A percentile compares a stretch with the other conserved stretches of the same genome.
Conservation (phyloP, 2,113 vertebrate species). For the Passer domesticus region DNA sequence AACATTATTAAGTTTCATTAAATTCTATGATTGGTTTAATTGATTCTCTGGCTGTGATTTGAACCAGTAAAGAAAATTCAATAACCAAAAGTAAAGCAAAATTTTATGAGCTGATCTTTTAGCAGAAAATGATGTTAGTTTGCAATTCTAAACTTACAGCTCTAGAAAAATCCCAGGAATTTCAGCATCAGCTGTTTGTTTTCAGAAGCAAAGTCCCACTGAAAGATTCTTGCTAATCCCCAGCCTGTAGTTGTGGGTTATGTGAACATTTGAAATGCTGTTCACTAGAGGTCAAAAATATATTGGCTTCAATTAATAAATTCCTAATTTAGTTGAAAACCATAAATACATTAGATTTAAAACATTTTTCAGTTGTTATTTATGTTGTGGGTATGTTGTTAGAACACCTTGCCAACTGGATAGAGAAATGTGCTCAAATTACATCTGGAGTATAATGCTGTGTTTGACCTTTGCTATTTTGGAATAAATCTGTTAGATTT, state of each 20-base stretch:
- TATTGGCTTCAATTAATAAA: conserved; percentile 23
- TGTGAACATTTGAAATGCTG: conserved; percentile 67
- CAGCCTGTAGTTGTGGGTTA: conserved; percentile 55
- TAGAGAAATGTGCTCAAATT: neutral
- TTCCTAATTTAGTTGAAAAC: neutral
- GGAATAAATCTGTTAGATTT: neutral
- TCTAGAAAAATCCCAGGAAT: conserved; percentile 74
- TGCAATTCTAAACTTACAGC: conserved; percentile 61
- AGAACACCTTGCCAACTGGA: neutral
- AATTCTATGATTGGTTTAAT: neutral
- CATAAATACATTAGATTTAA: neutral
- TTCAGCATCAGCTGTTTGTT: conserved; percentile 73
- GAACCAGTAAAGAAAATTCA: neutral
- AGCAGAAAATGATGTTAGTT: conserved; percentile 44
- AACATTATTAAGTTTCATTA: neutral
- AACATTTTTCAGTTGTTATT: neutral
- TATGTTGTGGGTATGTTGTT: neutral
- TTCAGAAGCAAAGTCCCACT: conserved; percentile 74
- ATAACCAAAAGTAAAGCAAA: neutral
- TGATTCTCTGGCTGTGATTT: neutral
- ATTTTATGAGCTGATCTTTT: conserved; percentile 25
- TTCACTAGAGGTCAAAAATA: conserved; percentile 12
- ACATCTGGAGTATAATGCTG: neutral
- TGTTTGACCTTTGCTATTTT: neutral
- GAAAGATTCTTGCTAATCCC: conserved; percentile 73